phyloP scores from a whole-genome alignment of 2,797 vertebrate species.

The Melanotaenia nigrans region DNA sequence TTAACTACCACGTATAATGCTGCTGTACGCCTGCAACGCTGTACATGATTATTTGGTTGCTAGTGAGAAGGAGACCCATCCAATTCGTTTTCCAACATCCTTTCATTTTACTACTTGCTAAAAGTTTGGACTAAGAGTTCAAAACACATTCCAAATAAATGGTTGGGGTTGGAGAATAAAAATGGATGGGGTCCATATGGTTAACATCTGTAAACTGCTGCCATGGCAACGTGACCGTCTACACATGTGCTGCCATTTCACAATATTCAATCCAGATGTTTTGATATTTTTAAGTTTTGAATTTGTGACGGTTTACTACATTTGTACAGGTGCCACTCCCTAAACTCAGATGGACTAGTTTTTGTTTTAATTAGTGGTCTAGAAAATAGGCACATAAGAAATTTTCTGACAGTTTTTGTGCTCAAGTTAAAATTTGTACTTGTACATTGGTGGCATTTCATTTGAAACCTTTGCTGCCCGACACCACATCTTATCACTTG shows the following conservation, averaged over 20 bases:
- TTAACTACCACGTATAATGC: too few species aligned
- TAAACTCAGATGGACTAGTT: not conserved
- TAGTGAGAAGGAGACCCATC: not conserved
- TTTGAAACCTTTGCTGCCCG: too few species aligned
- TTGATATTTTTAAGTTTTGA: not conserved
- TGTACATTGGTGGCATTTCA: too few species aligned
- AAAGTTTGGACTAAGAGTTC: not conserved
- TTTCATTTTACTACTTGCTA: not conserved
- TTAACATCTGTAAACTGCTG: too few species aligned
- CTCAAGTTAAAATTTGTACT: too few species aligned
- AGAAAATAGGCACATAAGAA: not conserved
- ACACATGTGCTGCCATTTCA: not conserved
- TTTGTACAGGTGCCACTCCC: not conserved
- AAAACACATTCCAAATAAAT: not conserved
- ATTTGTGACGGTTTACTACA: not conserved
- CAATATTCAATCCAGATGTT: not conserved
- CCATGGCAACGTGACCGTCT: not conserved
- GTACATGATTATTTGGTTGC: not conserved
- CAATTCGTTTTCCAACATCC: not conserved
- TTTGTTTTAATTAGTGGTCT: not conserved
- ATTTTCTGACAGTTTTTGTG: too few species aligned
- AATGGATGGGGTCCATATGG: not conserved
- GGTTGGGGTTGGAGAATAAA: too few species aligned
- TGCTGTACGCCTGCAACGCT: not conserved
- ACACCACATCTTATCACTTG: too few species aligned